These are phyloP conservation scores for Marronus borbonicus DNA, from an alignment of 2,888 invertebrate genomes.

Conservation along the genomic window DNA sequence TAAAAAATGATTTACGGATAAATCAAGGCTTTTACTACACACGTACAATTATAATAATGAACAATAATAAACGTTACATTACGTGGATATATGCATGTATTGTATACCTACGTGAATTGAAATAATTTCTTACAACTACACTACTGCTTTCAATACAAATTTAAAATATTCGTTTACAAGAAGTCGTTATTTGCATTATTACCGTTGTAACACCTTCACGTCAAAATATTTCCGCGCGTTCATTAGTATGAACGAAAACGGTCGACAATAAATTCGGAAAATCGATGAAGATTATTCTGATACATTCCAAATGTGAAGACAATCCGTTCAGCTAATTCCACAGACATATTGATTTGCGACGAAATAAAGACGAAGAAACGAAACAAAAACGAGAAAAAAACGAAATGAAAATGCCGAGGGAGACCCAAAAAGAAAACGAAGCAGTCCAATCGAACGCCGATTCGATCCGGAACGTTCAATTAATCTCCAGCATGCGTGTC, in stretches of 20 bases:
- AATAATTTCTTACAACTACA: neutral
- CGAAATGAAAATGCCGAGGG: no score
- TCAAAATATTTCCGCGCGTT: constrained; percentile 49
- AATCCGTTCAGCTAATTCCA: constrained; percentile 46
- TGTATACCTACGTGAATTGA: no score
- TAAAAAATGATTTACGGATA: no score
- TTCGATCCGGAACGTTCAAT: constrained; percentile 41
- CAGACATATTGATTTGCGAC: constrained; percentile 47
- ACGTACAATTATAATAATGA: no score
- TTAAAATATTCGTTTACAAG: constrained; percentile 44
- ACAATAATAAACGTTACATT: no score
- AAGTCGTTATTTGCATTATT: constrained; percentile 45
- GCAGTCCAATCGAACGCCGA: constrained; percentile 30
- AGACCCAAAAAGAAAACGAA: constrained; percentile 24
- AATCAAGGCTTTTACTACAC: no score
- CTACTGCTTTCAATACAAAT: neutral
- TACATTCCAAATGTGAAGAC: constrained; percentile 44
- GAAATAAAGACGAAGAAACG: constrained; percentile 35
- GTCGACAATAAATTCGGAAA: constrained; percentile 39
- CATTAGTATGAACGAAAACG: constrained; percentile 42
- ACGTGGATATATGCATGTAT: no score
- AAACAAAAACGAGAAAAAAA: neutral
- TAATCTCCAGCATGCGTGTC: constrained; percentile 47
- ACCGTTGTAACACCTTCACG: constrained; percentile 39
- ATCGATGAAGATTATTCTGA: constrained; percentile 45